A percentile compares a stretch with the other conserved stretches of the same genome.
These are phyloP conservation scores for Rhodinocichla rosea DNA, from an alignment of 2,113 vertebrate species.

Conservation along the genomic window DNA sequence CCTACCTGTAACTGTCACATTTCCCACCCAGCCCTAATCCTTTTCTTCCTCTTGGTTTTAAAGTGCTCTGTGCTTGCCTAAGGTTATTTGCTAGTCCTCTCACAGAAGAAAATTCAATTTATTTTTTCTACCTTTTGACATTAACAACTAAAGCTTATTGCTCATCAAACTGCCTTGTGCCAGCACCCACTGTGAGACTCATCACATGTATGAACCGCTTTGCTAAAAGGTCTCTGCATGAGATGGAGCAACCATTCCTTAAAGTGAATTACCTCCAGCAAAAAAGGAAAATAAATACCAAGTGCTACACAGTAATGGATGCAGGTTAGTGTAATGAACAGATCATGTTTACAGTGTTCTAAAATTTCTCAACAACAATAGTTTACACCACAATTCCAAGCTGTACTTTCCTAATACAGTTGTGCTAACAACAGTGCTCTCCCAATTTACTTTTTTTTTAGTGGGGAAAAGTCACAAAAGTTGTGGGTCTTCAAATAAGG, in stretches of 20 bases:
- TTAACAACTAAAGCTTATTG: conserved; percentile 1
- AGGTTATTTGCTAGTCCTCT: background rate
- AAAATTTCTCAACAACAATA: background rate
- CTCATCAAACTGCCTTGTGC: background rate
- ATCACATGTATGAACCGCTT: background rate
- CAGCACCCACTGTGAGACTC: background rate
- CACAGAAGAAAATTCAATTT: background rate
- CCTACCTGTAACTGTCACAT: background rate
- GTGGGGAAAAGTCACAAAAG: background rate
- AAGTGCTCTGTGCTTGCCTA: background rate
- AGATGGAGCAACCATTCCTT: background rate
- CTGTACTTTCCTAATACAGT: background rate
- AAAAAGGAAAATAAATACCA: background rate
- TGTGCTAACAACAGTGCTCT: background rate
- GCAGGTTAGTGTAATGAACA: background rate
- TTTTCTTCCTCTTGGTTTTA: background rate
- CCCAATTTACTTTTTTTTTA: background rate
- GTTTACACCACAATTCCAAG: background rate
- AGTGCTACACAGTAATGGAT: background rate
- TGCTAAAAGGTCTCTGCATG: background rate
- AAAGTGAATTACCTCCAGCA: background rate
- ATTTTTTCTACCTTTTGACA: background rate
- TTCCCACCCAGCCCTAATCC: background rate
- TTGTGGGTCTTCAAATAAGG: background rate
- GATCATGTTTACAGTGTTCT: background rate